Base-by-base conservation (phyloP, 2,797 vertebrate species). In the Sandelia bainsii region DNA sequence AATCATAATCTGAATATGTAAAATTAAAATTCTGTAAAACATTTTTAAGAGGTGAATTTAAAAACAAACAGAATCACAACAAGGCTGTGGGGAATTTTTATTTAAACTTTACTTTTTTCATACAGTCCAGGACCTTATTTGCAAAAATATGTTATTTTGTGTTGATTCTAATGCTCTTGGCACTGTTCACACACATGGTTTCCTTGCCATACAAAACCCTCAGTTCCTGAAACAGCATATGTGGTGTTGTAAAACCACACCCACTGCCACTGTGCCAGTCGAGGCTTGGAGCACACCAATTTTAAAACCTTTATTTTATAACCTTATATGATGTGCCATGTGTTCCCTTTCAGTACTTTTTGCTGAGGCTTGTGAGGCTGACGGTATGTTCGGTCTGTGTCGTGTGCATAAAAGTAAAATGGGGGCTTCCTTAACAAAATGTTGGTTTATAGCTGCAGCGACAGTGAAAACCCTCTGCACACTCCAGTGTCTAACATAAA, bases 401-500 rank as follows among this genome's bases (percentile, higher is more conserved):
- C 46, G 20, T 29, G 9, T 45, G 25, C 5, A 22, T 16, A 13
- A 9, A 10, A 25, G 32, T 13, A 2, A 45, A 46, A 45, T 14
- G 2, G 23, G 63, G 19, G n/a, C 14, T 11, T 8, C 12, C 27
- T 39, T 11, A 5, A 14, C n/a, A 7, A 40, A 40, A 29, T 42
- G 1, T 13, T 27, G 20, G 46, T 53, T 9, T 8, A 9, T 1
- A 52, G 42, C 22, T 17, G 20, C 27, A 37, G 32, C 14, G 8
- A n/a, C 20, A 25, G n/a, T 13, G 16, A 17, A 22, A 54, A 7
- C 17, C 12, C 4, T 25, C 52, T 34, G 19, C 19, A 22, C 11
- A 20, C n/a, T 5, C 5, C 79, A 72, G 85, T 82, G 77, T 76
- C 62, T 61, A 64, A 74, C 76, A 91, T 91, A 81, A 90, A 90